Base-by-base conservation (phyloP, 2,888 invertebrate genomes). In the Candidula unifasciata region DNA sequence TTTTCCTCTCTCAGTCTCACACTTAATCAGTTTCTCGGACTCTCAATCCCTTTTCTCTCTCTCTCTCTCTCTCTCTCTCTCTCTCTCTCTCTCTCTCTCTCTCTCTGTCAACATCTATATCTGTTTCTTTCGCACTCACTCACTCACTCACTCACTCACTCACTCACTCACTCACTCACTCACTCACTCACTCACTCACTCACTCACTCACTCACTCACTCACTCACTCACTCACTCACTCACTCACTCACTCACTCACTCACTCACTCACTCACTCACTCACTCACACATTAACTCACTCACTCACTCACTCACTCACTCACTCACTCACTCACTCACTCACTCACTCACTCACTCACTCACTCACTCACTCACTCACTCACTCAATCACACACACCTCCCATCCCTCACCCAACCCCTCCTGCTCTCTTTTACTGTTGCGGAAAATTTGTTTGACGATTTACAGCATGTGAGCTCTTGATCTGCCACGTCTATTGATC, bases 291-390 rank as follows among this genome's bases (percentile, higher is more conserved):
- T n/a, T n/a, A n/a, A n/a, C n/a, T n/a, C n/a, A n/a, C n/a, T n/a
- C n/a, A n/a, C n/a, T n/a, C 33, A 16, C 33, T 30, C 37, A 16
- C 18, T 30, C 71, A 71, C 33, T 30, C 71, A 71, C 71, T 18
- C 71, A 3, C 37, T 16, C 71, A 6, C 37, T 35, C 21, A 71
- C 71, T 16, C 33, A 71, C 71, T 16, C 71, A 71, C 71, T 35
- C 71, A 71, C 71, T 30, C 16, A 71, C 71, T 30, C 10, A 13
- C 21, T 16, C 68, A 16, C 68, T 8, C 68, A 68, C 68, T 16
- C 68, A 68, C 68, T 27, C 68, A 68, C 68, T 16, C 68, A 68
- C 68, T 16, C 68, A 68, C 68, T 16, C 68, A 68, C 24, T n/a
- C 10, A 13, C 10, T 13, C n/a, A n/a, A n/a, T n/a, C n/a, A n/a